phyloP scores from a whole-genome alignment of 2,113 vertebrate genomes.

The Oreochromis niloticus region DNA sequence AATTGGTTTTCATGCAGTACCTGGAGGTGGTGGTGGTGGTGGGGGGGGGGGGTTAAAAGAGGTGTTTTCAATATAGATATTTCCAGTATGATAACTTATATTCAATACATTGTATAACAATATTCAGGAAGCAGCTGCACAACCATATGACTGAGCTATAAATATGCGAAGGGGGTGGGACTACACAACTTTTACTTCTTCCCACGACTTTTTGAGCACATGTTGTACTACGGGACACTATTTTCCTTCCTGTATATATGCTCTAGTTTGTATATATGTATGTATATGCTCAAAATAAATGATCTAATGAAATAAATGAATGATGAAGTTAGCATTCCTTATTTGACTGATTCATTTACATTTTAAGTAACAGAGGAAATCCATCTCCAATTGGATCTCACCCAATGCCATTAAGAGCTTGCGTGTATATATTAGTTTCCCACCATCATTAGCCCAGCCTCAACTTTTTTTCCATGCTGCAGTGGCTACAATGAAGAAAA shows the following conservation, averaged over 20 bases:
- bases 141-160: not conserved
- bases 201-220: not conserved
- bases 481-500: not conserved
- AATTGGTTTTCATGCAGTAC: too few relatives aligned
- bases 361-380: not conserved
- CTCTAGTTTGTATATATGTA: not conserved
- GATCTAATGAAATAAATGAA: accelerated
- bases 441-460: not conserved
- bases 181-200: not conserved
- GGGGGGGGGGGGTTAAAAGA: not conserved
- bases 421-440: not conserved
- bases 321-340: not conserved
- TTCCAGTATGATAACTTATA: not conserved
- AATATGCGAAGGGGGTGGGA: accelerated
- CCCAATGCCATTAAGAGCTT: not conserved
- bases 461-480: not conserved
- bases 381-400: not conserved
- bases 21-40: too few relatives aligned
- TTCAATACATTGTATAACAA: not conserved
- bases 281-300: accelerated
- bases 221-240: not conserved
- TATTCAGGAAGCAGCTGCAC: not conserved
- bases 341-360: not conserved
- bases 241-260: not conserved
- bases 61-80: not conserved